phyloP scores from a whole-genome alignment of 1,140 invertebrate genomes.

The Arion vulgaris region DNA sequence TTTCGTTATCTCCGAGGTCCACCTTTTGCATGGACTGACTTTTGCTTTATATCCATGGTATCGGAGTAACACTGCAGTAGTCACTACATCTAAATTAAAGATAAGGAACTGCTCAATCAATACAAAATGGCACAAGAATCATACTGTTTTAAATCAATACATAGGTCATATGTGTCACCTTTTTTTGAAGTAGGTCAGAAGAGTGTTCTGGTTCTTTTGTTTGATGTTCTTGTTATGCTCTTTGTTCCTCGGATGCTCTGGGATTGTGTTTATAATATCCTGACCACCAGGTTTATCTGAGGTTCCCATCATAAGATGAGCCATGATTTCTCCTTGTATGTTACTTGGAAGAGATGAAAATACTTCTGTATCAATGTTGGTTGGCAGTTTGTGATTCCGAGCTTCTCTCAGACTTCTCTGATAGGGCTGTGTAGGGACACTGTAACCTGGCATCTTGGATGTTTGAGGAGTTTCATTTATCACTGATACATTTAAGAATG shows the following conservation, averaged over 20 bases:
- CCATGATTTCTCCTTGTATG: slow-evolving; percentile 33
- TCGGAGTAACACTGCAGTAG: no score
- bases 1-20: no score
- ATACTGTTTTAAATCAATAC: no score
- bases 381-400: not conserved
- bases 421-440: not conserved
- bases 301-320: slow-evolving; percentile 27
- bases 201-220: slow-evolving; percentile 1
- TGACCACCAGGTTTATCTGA: not conserved
- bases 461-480: not conserved
- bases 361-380: slow-evolving; percentile 16
- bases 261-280: not conserved
- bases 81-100: no score
- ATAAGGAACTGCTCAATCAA: no score
- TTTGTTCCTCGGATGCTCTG: not conserved
- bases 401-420: not conserved
- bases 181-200: slow-evolving; percentile 17
- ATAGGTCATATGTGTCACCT: no score
- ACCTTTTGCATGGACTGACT: no score
- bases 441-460: not conserved
- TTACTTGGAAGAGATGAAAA: slow-evolving; percentile 27
- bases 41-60: no score
- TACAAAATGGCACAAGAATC: no score
- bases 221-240: not conserved
- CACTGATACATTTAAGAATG: not conserved